Percentiles rank a stretch among this genome's conserved stretches.
Evolutionary conservation across 2,888 invertebrate genomes (phyloP).

Genomic region (Ptychoptera contaminata): DNA sequence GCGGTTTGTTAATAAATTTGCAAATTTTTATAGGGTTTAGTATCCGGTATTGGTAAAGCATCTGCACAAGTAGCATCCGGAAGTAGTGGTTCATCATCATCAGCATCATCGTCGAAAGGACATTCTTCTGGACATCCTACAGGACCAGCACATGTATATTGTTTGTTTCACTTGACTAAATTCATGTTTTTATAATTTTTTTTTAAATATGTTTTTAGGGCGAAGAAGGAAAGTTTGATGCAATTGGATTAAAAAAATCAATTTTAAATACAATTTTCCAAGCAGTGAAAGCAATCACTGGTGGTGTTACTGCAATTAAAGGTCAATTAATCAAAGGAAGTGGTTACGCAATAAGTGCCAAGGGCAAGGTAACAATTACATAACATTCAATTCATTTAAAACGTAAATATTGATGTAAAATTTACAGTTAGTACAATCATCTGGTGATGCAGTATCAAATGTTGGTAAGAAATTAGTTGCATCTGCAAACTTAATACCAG

Average conservation of each 20-base stretch:
- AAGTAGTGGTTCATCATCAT: constrained; percentile 15
- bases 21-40: constrained; percentile 16
- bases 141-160: not conserved
- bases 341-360: constrained; percentile 47
- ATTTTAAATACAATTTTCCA: constrained; percentile 69
- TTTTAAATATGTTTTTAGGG: too few species aligned
- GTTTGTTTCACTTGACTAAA: too few species aligned
- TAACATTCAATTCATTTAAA: not conserved
- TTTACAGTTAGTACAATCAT: constrained; percentile 44
- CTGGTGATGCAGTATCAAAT: constrained; percentile 65
- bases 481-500: constrained; percentile 48
- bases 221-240: constrained; percentile 35
- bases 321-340: constrained; percentile 76
- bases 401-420: not conserved
- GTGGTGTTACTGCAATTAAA: constrained; percentile 73
- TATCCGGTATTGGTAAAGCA: constrained; percentile 27
- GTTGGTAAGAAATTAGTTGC: constrained; percentile 65
- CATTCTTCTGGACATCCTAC: not conserved
- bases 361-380: constrained; percentile 32
- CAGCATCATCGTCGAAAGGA: constrained; percentile 6
- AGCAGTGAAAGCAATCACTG: constrained; percentile 77
- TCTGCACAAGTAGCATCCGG: constrained; percentile 30
- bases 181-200: too few species aligned
- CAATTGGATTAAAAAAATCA: constrained; percentile 66
- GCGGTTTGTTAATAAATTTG: too few species aligned